A percentile compares a stretch with the other conserved stretches of the same genome.
These are phyloP conservation scores for Tarsius wallacei DNA, from an alignment of 2,797 vertebrate genomes.

Conservation along the genomic window DNA sequence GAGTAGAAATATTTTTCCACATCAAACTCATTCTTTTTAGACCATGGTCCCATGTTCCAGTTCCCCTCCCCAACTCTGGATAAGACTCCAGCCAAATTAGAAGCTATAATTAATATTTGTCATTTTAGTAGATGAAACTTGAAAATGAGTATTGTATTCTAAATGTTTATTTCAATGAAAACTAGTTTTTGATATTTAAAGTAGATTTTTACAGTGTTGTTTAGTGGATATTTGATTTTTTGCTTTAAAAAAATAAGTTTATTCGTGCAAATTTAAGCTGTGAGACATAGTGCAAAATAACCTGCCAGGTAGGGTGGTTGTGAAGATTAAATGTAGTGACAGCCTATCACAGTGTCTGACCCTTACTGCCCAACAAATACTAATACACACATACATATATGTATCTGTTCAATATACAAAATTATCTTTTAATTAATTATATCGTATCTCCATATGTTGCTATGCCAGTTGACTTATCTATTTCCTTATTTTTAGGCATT, in stretches of 20 bases:
- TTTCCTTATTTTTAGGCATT: constrained; percentile 11
- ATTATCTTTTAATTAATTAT: constrained; percentile 11
- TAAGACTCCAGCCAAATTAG: constrained; percentile 24
- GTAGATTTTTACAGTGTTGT: constrained; percentile 26
- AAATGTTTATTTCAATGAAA: constrained; percentile 61
- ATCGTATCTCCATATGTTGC: background rate
- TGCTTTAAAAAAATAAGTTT: background rate
- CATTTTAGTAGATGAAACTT: constrained; percentile 30
- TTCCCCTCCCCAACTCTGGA: background rate
- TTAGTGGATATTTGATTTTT: constrained; percentile 24
- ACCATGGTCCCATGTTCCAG: background rate
- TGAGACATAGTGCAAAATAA: constrained; percentile 11
- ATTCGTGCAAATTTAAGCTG: constrained; percentile 27
- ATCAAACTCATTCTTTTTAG: constrained; percentile 9
- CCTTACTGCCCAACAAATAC: background rate
- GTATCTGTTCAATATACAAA: background rate
- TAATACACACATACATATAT: background rate
- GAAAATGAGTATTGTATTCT: constrained; percentile 32
- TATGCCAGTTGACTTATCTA: background rate
- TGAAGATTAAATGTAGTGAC: background rate
- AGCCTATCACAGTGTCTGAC: background rate
- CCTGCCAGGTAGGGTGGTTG: background rate
- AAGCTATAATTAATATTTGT: constrained; percentile 55
- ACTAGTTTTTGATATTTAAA: constrained; percentile 37
- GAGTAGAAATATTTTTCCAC: constrained; percentile 12